Evolutionary conservation across 2,113 vertebrate genomes (phyloP), one percentile per base, ranked within the genome.

Genomic region (Coregonus clupeaformis): DNA sequence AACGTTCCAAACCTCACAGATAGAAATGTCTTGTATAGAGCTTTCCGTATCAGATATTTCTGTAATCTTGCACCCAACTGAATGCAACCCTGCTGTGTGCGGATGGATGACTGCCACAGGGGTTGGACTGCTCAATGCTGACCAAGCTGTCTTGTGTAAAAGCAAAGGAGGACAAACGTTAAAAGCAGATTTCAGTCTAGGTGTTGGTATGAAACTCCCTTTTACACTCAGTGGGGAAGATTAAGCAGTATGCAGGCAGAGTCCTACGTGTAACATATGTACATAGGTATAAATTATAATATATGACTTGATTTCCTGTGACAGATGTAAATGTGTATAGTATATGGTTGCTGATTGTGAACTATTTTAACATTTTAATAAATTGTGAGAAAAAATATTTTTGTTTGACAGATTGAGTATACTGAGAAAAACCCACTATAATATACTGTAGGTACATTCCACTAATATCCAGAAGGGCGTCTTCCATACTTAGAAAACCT

Each of bases 251-350:
- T 25, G 57, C 57, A 69, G 13, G 65, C 62, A 81, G 74, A 49
- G 49, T 64, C 36, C 36, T 42, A 42, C 9, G 36, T 94, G 92
- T 94, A 92, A 84, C 76, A 92, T 93, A 91, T 94, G 94, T 94
- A 93, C 87, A 94, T 93, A 94, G 71, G 32, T 72, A 89, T 76
- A 92, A 91, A 93, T 90, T 82, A 87, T 94, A 94, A 94, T 94
- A 94, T 94, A 93, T 94, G 74, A 84, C 78, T 80, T 74, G 79
- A 73, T 79, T 67, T 78, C 75, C 69, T 84, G 79, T 86, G 74
- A 87, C 79, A 85, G 45, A 79, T 91, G 84, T 91, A 83, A 76
- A 89, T 91, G 82, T 93, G 84, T 91, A 90, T 82, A 93, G 91
- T 91, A 79, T 80, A 88, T 89, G 82, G 83, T 84, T 81, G 77